Conservation (phyloP, 37 sponge, comb jelly and placozoan species). For the Agelas oroides region DNA sequence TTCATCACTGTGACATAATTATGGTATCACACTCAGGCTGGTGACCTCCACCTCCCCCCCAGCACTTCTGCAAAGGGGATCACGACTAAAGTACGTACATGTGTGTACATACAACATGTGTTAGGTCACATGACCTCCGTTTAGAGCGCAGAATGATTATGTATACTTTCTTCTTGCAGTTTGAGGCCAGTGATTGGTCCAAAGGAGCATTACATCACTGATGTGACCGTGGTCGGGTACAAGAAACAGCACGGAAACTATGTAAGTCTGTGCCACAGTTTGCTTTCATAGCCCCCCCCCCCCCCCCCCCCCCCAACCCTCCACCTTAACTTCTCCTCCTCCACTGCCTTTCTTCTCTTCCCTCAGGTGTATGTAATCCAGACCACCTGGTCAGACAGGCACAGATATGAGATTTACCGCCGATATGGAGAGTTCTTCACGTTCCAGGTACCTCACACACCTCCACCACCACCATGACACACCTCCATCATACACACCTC, state of each 20-base stretch:
- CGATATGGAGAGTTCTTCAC: constrained; percentile 79
- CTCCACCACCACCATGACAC: no score
- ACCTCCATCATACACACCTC: no score
- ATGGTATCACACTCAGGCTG: neutral
- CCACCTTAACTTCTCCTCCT: neutral
- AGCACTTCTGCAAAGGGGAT: no score
- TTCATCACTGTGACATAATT: neutral
- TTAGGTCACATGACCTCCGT: no score
- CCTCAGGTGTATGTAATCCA: constrained; percentile 63
- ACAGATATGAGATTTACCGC: constrained; percentile 64
- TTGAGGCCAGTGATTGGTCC: neutral
- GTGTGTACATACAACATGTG: no score
- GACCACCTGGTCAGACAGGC: constrained; percentile 60
- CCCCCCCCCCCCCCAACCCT: neutral
- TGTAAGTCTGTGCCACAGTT: no score
- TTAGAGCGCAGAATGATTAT: no score
- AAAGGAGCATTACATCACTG: constrained; percentile 26
- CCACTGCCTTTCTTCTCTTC: neutral
- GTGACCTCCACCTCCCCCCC: no score
- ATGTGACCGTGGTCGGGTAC: constrained; percentile 28
- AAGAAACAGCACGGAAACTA: constrained; percentile 24
- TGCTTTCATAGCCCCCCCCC: neutral
- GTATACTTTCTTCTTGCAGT: neutral
- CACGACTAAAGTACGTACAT: no score
- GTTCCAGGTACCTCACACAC: constrained; percentile 31